A percentile compares a stretch with the other conserved stretches of the same genome.
phyloP scores from a whole-genome alignment of 2,113 vertebrate genomes.

The Proterorhinus semilunaris region DNA sequence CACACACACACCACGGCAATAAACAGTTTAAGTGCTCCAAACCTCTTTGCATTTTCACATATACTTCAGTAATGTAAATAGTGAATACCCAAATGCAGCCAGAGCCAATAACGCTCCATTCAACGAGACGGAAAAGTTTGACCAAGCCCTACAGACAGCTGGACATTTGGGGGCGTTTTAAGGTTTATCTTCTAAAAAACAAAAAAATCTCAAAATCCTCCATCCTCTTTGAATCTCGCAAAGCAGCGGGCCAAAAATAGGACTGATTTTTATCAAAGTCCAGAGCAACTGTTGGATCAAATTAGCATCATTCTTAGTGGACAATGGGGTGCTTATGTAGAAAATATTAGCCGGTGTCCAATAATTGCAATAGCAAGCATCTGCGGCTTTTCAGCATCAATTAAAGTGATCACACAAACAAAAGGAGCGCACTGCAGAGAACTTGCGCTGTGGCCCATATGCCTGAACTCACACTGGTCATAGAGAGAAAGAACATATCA shows the following conservation, averaged over 20 bases:
- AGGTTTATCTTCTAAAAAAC: conserved; percentile 45
- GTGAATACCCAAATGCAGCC: conserved; percentile 38
- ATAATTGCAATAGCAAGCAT: conserved; percentile 53
- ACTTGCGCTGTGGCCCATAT: conserved; percentile 43
- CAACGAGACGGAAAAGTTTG: conserved; percentile 61
- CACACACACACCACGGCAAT: conserved; percentile 29
- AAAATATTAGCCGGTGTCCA: conserved; percentile 62
- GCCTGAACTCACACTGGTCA: conserved; percentile 33
- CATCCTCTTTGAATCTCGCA: background rate
- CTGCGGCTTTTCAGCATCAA: conserved; percentile 68
- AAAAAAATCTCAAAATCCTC: conserved; percentile 34
- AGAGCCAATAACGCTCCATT: conserved; percentile 41
- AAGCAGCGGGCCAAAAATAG: conserved; percentile 60
- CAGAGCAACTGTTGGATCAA: conserved; percentile 55
- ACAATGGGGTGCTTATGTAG: conserved; percentile 55
- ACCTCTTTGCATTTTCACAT: conserved; percentile 38
- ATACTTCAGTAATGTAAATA: conserved; percentile 50
- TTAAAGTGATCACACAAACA: conserved; percentile 68
- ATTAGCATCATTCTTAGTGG: conserved; percentile 58
- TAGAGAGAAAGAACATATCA: conserved; percentile 50
- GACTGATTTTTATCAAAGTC: conserved; percentile 47
- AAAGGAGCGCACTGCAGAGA: conserved; percentile 43
- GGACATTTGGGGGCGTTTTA: conserved; percentile 50
- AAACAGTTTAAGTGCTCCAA: conserved; percentile 61
- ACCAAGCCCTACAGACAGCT: conserved; percentile 42